These are phyloP conservation scores for Palythoa caribaeorum DNA, from an alignment of 92 coral and sea anemone genomes.

Conservation along the genomic window DNA sequence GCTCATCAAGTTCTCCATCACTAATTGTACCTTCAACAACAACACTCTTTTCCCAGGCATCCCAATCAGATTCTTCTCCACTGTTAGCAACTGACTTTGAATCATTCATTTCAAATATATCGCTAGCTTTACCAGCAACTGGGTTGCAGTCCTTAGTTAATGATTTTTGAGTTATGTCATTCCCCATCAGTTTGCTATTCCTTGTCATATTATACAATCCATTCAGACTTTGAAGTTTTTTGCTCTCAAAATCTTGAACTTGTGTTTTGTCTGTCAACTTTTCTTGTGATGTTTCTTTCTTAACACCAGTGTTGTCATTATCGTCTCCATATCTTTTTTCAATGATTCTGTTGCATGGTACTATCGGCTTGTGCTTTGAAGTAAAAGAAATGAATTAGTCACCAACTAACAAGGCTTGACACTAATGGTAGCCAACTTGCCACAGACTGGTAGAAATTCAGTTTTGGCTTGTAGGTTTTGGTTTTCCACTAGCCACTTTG, in stretches of 20 bases:
- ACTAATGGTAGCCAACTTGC: no score
- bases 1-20: slow-evolving; percentile 74
- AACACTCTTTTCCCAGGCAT: slow-evolving; percentile 84
- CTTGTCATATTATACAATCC: neutral
- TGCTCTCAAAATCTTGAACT: neutral
- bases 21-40: slow-evolving; percentile 61
- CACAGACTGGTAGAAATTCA: no score
- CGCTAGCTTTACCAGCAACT: neutral
- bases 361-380: neutral
- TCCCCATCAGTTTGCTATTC: neutral
- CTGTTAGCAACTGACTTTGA: neutral
- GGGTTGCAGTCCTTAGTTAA: neutral
- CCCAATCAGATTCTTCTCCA: slow-evolving; percentile 60
- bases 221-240: neutral
- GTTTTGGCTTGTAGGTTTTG: no score
- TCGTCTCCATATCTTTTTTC: neutral
- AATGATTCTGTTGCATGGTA: neutral
- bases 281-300: neutral
- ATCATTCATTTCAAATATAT: neutral
- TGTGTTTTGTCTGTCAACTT: neutral
- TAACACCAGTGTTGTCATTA: neutral
- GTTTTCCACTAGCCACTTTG: no score
- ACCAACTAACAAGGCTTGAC: no score
- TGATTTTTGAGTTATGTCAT: neutral
- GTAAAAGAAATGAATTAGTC: neutral